Conservation (phyloP, 1,140 invertebrate genomes). For the Saccostrea echinata region DNA sequence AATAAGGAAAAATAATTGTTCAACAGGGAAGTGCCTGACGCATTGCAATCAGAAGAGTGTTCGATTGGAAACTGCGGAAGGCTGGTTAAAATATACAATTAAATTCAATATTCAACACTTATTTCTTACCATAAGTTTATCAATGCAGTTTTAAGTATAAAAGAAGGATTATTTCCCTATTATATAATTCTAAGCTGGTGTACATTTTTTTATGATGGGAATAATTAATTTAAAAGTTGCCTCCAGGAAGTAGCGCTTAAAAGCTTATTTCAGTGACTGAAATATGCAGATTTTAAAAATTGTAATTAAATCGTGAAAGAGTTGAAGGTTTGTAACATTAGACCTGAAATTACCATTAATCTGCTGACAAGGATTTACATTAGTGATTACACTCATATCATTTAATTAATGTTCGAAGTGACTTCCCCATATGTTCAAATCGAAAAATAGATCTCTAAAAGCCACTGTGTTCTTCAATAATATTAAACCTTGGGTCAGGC, state of each 20-base stretch:
- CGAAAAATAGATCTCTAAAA: no score
- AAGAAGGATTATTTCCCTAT: not conserved
- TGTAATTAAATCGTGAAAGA: no score
- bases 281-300: no score
- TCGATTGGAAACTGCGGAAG: slow-evolving; percentile 8
- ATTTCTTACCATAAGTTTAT: not conserved
- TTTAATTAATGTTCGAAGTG: no score
- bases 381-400: not conserved
- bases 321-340: not conserved
- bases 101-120: slow-evolving; percentile 12
- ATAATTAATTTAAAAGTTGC: not conserved
- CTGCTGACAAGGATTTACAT: not conserved
- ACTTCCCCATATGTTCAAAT: no score
- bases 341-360: not conserved
- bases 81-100: not conserved
- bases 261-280: not conserved
- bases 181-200: not conserved
- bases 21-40: not conserved
- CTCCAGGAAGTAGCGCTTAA: not conserved
- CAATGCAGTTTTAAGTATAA: not conserved
- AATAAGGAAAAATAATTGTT: slow-evolving; percentile 4
- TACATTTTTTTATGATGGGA: not conserved
- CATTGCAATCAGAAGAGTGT: not conserved
- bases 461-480: no score
- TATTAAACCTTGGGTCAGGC: no score